Conservation (phyloP, 2,888 invertebrate species). For the Lypha dubia region DNA sequence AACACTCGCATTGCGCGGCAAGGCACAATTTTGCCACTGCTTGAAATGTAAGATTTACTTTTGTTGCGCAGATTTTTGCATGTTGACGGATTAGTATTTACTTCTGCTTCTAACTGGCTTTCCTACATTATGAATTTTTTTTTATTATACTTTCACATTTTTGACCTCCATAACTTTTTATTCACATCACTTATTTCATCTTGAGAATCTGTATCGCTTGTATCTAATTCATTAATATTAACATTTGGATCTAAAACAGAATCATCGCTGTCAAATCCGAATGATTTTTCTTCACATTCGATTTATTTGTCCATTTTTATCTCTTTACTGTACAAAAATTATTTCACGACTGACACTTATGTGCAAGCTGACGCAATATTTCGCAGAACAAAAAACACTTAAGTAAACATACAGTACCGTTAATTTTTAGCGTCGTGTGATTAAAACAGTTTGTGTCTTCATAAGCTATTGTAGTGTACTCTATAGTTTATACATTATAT, state of each 20-base stretch:
- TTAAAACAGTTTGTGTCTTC: too few relatives aligned
- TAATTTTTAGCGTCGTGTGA: background rate
- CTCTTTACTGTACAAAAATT: constrained; percentile 9
- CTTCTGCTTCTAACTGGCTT: too few relatives aligned
- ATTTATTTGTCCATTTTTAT: background rate
- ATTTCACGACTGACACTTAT: background rate
- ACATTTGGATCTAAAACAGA: constrained; percentile 11
- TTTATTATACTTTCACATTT: constrained; percentile 20
- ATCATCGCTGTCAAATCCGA: constrained; percentile 11
- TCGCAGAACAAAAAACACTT: background rate
- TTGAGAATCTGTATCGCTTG: constrained; percentile 3
- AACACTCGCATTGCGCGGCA: too few relatives aligned
- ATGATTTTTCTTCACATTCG: constrained; percentile 11
- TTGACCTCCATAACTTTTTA: constrained; percentile 13
- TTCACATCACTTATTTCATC: constrained; percentile 7
- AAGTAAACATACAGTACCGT: background rate
- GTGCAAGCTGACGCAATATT: too few relatives aligned
- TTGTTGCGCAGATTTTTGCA: too few relatives aligned
- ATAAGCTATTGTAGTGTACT: background rate
- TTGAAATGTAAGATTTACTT: too few relatives aligned
- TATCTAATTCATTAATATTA: constrained; percentile 9
- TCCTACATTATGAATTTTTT: background rate
- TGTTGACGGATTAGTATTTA: too few relatives aligned
- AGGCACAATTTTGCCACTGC: too few relatives aligned
- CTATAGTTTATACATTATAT: too few relatives aligned